Percentiles rank a stretch among this genome's conserved stretches.
phyloP scores from a whole-genome alignment of 2,888 invertebrate species.

The Hyposoter dolosus region DNA sequence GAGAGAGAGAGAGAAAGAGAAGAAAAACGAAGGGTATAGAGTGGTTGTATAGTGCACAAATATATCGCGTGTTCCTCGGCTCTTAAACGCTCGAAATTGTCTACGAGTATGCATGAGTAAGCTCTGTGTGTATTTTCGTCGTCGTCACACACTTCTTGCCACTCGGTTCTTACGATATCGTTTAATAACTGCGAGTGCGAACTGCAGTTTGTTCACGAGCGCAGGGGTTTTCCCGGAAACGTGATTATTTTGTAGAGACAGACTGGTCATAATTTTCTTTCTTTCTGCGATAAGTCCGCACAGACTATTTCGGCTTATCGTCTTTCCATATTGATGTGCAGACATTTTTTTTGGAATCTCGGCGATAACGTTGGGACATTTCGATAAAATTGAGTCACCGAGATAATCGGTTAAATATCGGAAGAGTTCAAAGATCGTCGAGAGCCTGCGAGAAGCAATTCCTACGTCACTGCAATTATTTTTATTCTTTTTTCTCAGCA shows the following conservation, averaged over 20 bases:
- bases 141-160: slow-evolving; percentile 37
- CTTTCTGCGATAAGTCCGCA: background rate
- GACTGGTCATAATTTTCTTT: background rate
- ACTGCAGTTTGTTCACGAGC: slow-evolving; percentile 19
- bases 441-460: background rate
- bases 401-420: background rate
- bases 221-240: slow-evolving; percentile 26
- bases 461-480: background rate
- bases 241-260: slow-evolving; percentile 12
- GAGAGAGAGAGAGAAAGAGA: background rate
- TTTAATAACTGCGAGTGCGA: background rate
- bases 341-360: background rate
- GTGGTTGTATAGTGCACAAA: slow-evolving; percentile 23
- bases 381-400: background rate
- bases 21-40: background rate
- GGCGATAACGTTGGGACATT: background rate
- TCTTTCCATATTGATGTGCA: background rate
- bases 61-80: slow-evolving; percentile 52
- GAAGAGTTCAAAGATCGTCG: background rate
- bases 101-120: slow-evolving; percentile 21
- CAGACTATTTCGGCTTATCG: background rate
- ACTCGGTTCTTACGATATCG: slow-evolving; percentile 6
- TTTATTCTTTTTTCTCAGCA: background rate
- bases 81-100: slow-evolving; percentile 59
- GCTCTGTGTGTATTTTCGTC: slow-evolving; percentile 5